Evolutionary conservation across 2,888 invertebrate genomes (phyloP).

Genomic region (Dorcus hopei): DNA sequence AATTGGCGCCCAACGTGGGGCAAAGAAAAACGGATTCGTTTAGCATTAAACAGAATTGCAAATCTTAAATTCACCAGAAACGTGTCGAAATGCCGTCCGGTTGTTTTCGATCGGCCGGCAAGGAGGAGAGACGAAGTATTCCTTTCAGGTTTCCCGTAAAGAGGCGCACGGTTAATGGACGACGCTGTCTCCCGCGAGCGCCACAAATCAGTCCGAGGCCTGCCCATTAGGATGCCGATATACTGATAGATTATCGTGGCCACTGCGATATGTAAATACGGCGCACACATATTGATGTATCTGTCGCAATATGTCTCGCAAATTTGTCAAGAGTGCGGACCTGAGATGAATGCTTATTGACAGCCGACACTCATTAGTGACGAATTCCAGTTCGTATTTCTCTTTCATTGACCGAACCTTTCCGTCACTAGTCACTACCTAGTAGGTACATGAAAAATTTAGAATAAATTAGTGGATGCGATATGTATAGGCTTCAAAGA

Average conservation of each 20-base stretch:
- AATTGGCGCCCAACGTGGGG: no score
- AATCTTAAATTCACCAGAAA: no score
- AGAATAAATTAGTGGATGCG: no score
- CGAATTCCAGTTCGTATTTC: slow-evolving; percentile 18
- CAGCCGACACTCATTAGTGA: slow-evolving; percentile 27
- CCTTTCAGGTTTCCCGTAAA: slow-evolving; percentile 16
- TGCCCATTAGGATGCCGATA: slow-evolving; percentile 41
- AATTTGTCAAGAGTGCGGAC: slow-evolving; percentile 37
- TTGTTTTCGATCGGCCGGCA: not conserved
- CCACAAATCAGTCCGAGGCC: slow-evolving; percentile 39
- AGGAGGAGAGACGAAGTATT: slow-evolving; percentile 10
- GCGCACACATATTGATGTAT: slow-evolving; percentile 39
- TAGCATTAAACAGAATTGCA: no score
- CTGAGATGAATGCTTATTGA: slow-evolving; percentile 32
- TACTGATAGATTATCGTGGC: slow-evolving; percentile 41
- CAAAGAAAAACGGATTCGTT: no score
- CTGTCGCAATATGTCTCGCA: slow-evolving; percentile 40
- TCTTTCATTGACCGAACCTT: not conserved
- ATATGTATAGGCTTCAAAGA: no score
- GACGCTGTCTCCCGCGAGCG: slow-evolving; percentile 38
- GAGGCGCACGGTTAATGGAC: slow-evolving; percentile 39
- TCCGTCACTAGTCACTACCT: no score
- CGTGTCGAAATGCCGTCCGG: no score
- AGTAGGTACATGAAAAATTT: no score
- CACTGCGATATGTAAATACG: slow-evolving; percentile 41